Evolutionary conservation across 2,888 invertebrate genomes (phyloP).

Genomic region (Mythimna loreyi): DNA sequence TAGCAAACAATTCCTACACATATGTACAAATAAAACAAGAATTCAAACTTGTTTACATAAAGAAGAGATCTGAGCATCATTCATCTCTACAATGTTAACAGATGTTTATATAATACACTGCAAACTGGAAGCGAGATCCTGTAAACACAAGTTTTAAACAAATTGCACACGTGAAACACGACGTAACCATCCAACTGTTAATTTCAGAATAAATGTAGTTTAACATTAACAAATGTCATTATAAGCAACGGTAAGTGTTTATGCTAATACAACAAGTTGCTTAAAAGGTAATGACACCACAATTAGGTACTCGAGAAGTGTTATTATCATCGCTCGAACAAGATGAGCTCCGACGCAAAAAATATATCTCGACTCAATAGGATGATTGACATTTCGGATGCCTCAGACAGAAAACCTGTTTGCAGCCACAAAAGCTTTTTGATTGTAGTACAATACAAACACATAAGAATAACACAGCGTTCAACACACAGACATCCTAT

Average conservation of each 20-base stretch:
- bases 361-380: constrained; percentile 71
- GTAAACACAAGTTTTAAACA: constrained; percentile 54
- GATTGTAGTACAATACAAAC: constrained; percentile 51
- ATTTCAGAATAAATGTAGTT: constrained; percentile 26
- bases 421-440: constrained; percentile 59
- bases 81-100: constrained; percentile 54
- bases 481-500: constrained; percentile 16
- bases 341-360: constrained; percentile 67
- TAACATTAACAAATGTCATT: constrained; percentile 51
- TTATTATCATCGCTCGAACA: constrained; percentile 73
- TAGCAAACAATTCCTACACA: constrained; percentile 24
- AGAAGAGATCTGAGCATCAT: constrained; percentile 40
- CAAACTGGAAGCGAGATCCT: constrained; percentile 19
- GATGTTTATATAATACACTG: constrained; percentile 43
- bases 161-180: constrained; percentile 45
- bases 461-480: constrained; percentile 22
- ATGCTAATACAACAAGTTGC: constrained; percentile 71
- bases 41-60: constrained; percentile 54
- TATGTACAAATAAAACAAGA: constrained; percentile 29
- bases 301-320: constrained; percentile 72
- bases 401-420: constrained; percentile 70
- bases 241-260: constrained; percentile 64
- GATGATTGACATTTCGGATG: constrained; percentile 77
- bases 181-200: constrained; percentile 17
- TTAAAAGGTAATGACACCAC: constrained; percentile 72